Evolutionary conservation across 2,888 invertebrate species (phyloP).

Genomic region (Gibbula magus): DNA sequence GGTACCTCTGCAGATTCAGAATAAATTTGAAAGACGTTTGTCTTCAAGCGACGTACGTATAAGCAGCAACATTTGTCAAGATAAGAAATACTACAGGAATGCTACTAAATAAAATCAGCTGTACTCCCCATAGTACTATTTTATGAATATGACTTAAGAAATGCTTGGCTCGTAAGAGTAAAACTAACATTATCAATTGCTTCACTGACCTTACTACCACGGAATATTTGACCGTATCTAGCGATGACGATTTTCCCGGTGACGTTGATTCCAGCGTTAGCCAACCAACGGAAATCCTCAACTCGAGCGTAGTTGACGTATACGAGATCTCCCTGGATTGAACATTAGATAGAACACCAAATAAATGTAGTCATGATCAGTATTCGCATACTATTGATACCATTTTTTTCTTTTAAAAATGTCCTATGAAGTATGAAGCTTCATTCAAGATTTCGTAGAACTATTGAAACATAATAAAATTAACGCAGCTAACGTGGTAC

Average conservation of each 20-base stretch:
- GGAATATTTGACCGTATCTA: conserved; percentile 77
- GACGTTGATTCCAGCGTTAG: conserved; percentile 64
- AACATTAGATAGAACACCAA: not conserved
- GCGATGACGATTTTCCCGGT: conserved; percentile 76
- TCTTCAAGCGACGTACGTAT: no score
- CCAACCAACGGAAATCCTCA: conserved; percentile 74
- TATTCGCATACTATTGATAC: not conserved
- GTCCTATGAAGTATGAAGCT: not conserved
- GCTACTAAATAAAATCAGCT: no score
- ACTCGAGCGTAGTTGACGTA: conserved; percentile 76
- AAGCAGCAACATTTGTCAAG: no score
- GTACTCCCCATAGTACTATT: no score
- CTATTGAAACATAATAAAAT: no score
- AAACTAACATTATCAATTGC: not conserved
- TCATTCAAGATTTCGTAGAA: not conserved
- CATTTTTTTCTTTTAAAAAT: not conserved
- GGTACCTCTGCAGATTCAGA: no score
- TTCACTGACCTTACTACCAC: conserved; percentile 75
- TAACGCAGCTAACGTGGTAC: no score
- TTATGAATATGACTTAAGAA: no score
- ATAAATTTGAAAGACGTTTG: no score
- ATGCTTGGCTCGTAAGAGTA: not conserved
- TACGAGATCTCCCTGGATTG: conserved; percentile 66
- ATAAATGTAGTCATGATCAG: not conserved
- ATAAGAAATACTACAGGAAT: no score